Conservation (phyloP, 2,888 invertebrate species). For the Notocelia uddmanniana region DNA sequence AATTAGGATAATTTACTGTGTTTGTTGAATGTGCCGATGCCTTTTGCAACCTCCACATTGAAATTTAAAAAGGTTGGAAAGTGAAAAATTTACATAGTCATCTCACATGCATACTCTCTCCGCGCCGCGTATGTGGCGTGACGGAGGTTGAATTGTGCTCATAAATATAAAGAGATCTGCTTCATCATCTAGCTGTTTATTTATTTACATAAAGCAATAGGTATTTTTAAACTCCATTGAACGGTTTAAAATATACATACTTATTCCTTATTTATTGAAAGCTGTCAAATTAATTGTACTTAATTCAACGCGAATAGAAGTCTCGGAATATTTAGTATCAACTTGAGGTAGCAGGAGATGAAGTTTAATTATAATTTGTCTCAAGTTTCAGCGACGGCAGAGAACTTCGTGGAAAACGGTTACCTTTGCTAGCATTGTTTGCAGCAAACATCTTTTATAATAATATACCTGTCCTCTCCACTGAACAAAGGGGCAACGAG, state of each 20-base stretch:
- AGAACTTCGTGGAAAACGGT: slow-evolving; percentile 23
- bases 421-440: slow-evolving; percentile 38
- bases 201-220: slow-evolving; percentile 8
- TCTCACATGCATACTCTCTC: slow-evolving; percentile 43
- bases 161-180: slow-evolving; percentile 44
- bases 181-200: slow-evolving; percentile 39
- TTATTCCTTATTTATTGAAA: not conserved
- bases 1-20: slow-evolving; percentile 75
- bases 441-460: slow-evolving; percentile 27
- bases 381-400: slow-evolving; percentile 27
- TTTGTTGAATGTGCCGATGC: slow-evolving; percentile 67
- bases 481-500: not conserved
- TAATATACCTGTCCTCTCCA: slow-evolving; percentile 25
- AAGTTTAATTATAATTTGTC: slow-evolving; percentile 41
- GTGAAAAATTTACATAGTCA: slow-evolving; percentile 47
- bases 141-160: slow-evolving; percentile 46
- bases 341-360: slow-evolving; percentile 33
- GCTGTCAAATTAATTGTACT: slow-evolving; percentile 7
- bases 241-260: slow-evolving; percentile 2
- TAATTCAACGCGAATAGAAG: slow-evolving; percentile 22
- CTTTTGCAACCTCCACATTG: slow-evolving; percentile 49
- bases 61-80: slow-evolving; percentile 45
- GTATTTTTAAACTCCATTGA: slow-evolving; percentile 12
- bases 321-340: slow-evolving; percentile 20
- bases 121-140: slow-evolving; percentile 27